These are phyloP conservation scores for Drosophila punjabiensis DNA, from an alignment of 1,140 invertebrate genomes.

Conservation along the genomic window DNA sequence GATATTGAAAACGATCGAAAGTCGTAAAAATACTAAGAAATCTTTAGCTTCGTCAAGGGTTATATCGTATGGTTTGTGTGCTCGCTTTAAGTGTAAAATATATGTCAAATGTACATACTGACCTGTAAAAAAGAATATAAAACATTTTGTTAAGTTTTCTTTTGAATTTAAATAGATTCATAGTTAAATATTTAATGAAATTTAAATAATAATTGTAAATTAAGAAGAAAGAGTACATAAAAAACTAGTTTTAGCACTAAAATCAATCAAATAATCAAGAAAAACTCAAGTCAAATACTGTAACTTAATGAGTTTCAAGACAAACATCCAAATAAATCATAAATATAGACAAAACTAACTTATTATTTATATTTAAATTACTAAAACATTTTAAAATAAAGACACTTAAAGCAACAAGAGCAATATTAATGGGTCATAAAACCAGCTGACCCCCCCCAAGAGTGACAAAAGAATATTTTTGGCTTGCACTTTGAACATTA, in stretches of 20 bases:
- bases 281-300: background rate
- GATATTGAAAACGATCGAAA: slow-evolving; percentile 1
- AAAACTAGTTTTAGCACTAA: background rate
- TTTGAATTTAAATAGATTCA: background rate
- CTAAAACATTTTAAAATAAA: background rate
- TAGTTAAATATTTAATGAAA: background rate
- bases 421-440: slow-evolving; percentile 1
- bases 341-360: background rate
- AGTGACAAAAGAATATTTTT: background rate
- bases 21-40: background rate
- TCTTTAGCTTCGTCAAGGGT: background rate
- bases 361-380: background rate
- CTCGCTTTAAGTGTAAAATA: background rate
- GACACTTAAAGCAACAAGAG: background rate
- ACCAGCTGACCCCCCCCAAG: background rate
- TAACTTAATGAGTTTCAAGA: background rate
- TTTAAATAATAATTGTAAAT: background rate
- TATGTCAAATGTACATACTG: background rate
- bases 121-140: background rate
- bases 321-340: background rate
- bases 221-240: too few relatives aligned
- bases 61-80: slow-evolving; percentile 6
- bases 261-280: background rate
- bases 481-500: slow-evolving; percentile 8
- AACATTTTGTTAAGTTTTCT: background rate